These are phyloP conservation scores for Heliconius congener DNA, from an alignment of 1,140 invertebrate genomes.

Conservation along the genomic window DNA sequence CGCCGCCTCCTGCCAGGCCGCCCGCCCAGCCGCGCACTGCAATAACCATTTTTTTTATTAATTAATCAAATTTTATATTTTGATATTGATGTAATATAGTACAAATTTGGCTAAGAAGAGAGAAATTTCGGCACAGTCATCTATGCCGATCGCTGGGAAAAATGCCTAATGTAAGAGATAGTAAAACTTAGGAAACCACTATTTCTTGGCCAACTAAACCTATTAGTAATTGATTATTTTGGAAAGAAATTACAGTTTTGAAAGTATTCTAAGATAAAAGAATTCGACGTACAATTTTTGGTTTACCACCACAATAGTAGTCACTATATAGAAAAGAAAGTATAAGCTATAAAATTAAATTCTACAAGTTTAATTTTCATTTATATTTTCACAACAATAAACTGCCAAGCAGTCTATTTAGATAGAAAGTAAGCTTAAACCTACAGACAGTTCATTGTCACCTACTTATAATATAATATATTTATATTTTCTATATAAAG, in stretches of 20 bases:
- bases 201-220: neutral
- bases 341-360: neutral
- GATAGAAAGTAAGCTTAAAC: neutral
- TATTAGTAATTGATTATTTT: neutral
- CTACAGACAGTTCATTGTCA: neutral
- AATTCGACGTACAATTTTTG: neutral
- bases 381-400: neutral
- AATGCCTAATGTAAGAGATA: too few relatives aligned
- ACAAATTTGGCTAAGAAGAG: neutral
- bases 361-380: neutral
- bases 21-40: constrained; percentile 88
- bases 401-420: neutral
- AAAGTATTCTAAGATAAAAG: neutral
- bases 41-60: constrained; percentile 9
- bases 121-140: neutral
- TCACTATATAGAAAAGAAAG: neutral
- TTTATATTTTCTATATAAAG: neutral
- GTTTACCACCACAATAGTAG: neutral
- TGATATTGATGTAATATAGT: neutral
- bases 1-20: constrained; percentile 88
- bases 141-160: neutral
- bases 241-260: neutral
- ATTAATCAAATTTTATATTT: neutral
- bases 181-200: too few relatives aligned
- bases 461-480: neutral